Evolutionary conservation across 2,113 vertebrate species (phyloP).

Genomic region (Pseudorectes ferrugineus): DNA sequence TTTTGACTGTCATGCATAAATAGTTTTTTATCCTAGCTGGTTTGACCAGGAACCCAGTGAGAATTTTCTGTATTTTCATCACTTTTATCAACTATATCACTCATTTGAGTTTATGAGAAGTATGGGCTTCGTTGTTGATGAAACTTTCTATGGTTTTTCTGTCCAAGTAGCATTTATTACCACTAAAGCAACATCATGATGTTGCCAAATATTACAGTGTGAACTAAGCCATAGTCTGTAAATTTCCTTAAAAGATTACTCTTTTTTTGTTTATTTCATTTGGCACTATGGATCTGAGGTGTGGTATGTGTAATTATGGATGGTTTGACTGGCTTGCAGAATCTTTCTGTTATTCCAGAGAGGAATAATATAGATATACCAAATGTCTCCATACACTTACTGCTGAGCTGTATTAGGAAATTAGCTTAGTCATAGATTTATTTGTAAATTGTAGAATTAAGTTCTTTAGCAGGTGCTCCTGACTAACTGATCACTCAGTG

Average conservation of each 20-base stretch:
- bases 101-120: background rate
- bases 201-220: background rate
- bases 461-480: background rate
- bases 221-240: background rate
- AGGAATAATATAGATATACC: background rate
- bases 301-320: background rate
- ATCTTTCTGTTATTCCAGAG: background rate
- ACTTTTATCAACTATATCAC: background rate
- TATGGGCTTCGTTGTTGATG: background rate
- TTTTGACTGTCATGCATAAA: background rate
- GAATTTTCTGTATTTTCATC: background rate
- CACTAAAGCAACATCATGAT: background rate
- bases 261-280: background rate
- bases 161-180: background rate
- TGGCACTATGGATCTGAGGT: background rate
- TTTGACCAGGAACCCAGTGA: background rate
- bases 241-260: background rate
- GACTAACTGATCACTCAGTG: background rate
- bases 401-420: background rate
- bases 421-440: background rate
- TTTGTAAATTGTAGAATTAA: background rate
- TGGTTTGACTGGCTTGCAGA: background rate
- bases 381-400: background rate
- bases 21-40: background rate
- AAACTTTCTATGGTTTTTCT: background rate